These are phyloP conservation scores for Calonectris borealis DNA, from an alignment of 2,113 vertebrate genomes.

Conservation along the genomic window DNA sequence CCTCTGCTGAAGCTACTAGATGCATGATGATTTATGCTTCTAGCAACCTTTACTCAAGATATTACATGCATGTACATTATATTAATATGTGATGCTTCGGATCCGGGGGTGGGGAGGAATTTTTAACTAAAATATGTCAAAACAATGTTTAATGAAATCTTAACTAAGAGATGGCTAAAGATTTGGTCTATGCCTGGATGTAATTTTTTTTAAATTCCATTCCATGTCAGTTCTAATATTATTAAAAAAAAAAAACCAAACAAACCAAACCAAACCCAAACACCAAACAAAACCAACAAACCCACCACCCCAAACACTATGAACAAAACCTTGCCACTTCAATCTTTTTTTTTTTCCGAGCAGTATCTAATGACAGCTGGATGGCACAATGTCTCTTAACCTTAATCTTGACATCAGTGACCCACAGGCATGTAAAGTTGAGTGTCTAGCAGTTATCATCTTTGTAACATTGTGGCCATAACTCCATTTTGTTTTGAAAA, in stretches of 20 bases:
- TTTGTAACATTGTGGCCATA: background rate
- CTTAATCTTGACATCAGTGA: background rate
- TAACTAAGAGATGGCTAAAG: background rate
- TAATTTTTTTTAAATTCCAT: background rate
- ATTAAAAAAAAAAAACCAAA: background rate
- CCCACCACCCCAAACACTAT: background rate
- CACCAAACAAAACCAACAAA: background rate
- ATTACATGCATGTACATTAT: background rate
- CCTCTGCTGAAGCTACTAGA: conserved; percentile 12
- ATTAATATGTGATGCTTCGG: background rate
- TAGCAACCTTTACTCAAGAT: background rate
- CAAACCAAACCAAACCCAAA: background rate
- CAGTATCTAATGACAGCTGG: background rate
- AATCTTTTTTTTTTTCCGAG: background rate
- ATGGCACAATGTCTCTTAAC: background rate
- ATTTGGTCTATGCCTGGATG: background rate
- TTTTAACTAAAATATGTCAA: background rate
- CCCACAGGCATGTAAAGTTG: background rate
- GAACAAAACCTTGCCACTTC: background rate
- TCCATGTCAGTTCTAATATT: background rate
- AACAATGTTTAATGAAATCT: background rate
- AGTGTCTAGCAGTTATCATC: background rate
- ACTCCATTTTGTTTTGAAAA: background rate
- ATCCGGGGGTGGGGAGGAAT: background rate
- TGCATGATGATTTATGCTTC: conserved; percentile 17